These are phyloP conservation scores for Ophiodon elongatus DNA, from an alignment of 2,113 vertebrate species.

Conservation along the genomic window DNA sequence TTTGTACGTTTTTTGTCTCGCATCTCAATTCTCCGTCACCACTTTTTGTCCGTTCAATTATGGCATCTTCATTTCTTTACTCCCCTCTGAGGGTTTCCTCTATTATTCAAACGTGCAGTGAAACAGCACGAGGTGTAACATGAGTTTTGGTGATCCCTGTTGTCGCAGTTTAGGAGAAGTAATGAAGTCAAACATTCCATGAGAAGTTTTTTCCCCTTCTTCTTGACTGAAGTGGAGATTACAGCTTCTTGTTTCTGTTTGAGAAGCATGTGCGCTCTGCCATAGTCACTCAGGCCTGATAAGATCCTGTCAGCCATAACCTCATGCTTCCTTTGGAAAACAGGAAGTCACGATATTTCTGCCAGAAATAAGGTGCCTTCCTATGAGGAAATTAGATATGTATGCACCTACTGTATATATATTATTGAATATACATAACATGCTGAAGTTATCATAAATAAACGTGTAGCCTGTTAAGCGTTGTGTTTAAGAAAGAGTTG, in stretches of 20 bases:
- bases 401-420: background rate
- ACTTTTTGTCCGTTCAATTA: background rate
- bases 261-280: conserved; percentile 25
- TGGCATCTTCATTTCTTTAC: conserved; percentile 9
- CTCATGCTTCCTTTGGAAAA: conserved; percentile 53
- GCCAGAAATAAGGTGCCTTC: conserved; percentile 37
- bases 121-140: conserved; percentile 11
- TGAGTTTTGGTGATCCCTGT: conserved; percentile 41
- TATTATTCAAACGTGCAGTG: background rate
- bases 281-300: conserved; percentile 31
- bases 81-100: background rate
- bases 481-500: background rate
- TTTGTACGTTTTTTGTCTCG: background rate
- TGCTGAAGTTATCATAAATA: background rate
- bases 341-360: conserved; percentile 49
- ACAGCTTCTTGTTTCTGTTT: conserved; percentile 45
- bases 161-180: conserved; percentile 32
- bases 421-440: background rate
- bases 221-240: conserved; percentile 42
- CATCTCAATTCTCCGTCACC: background rate
- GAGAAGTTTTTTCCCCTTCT: conserved; percentile 32
- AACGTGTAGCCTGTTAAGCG: background rate
- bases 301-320: conserved; percentile 40
- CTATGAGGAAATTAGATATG: background rate
- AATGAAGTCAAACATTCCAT: conserved; percentile 54